Percentiles rank a stretch among this genome's conserved stretches.
Evolutionary conservation across 1,140 invertebrate species (phyloP).

Genomic region (Lineus longissimus): DNA sequence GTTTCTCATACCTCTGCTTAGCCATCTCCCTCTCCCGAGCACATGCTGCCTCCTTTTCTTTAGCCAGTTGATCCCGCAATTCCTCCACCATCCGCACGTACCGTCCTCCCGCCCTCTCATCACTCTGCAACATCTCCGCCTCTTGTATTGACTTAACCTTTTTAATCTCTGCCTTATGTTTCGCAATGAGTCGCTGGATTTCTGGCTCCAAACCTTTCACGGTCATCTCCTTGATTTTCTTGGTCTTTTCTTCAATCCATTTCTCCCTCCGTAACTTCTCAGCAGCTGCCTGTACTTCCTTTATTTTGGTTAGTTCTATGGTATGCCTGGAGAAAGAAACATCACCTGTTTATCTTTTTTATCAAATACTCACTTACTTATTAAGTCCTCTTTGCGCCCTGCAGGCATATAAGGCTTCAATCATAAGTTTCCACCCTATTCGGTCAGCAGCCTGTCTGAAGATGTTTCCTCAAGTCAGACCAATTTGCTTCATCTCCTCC

Average conservation of each 20-base stretch:
- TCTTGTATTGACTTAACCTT: conserved; percentile 53
- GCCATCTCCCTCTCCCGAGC: conserved; percentile 46
- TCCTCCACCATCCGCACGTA: conserved; percentile 54
- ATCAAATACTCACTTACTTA: conserved; percentile 1
- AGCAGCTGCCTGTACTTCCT: conserved; percentile 50
- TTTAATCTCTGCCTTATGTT: conserved; percentile 53
- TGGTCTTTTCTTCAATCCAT: conserved; percentile 56
- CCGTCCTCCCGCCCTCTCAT: conserved; percentile 50
- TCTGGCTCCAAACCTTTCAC: conserved; percentile 55
- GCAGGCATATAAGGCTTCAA: too few relatives aligned
- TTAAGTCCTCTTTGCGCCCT: too few relatives aligned
- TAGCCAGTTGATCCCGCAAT: conserved; percentile 48
- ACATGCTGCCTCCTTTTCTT: conserved; percentile 53
- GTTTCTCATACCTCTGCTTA: conserved; percentile 54
- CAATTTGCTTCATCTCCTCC: too few relatives aligned
- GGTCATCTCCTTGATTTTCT: conserved; percentile 57
- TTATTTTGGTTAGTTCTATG: conserved; percentile 50
- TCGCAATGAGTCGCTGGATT: conserved; percentile 53
- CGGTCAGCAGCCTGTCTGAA: too few relatives aligned
- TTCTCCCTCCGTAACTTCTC: conserved; percentile 53
- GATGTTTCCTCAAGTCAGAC: too few relatives aligned
- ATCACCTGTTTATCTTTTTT: too few relatives aligned
- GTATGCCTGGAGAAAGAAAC: conserved; percentile 33
- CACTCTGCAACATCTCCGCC: conserved; percentile 49
- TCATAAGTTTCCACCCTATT: too few relatives aligned